Percentiles rank a stretch among this genome's conserved stretches.
Evolutionary conservation across 2,113 vertebrate genomes (phyloP).

Genomic region (Callopanchax toddi): DNA sequence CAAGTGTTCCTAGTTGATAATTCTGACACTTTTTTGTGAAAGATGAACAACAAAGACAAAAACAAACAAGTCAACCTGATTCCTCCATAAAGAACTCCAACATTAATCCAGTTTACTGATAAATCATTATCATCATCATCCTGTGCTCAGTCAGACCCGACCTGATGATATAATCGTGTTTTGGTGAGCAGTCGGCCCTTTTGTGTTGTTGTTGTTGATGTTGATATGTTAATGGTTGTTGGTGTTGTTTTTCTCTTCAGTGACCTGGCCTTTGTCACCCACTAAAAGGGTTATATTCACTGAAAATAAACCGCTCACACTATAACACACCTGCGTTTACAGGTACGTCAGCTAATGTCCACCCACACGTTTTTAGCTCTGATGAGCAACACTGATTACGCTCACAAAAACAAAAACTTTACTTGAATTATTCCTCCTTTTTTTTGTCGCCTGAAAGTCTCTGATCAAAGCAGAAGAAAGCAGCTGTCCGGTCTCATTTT

Average conservation of each 20-base stretch:
- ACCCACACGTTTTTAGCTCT: constrained; percentile 24
- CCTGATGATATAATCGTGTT: background rate
- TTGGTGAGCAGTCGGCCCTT: background rate
- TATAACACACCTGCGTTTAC: constrained; percentile 12
- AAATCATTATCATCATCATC: no score
- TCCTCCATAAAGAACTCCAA: no score
- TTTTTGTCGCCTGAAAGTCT: no score
- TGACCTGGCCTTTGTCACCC: background rate
- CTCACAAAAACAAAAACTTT: constrained; percentile 5
- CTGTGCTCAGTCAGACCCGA: no score
- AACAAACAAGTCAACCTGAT: no score
- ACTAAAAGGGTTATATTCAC: constrained; percentile 25
- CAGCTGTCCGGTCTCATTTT: constrained; percentile 8
- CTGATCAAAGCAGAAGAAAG: no score
- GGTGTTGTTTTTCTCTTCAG: background rate
- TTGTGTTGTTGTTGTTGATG: background rate
- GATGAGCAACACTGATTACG: constrained; percentile 8
- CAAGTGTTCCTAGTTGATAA: no score
- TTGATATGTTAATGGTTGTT: background rate
- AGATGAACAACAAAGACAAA: no score
- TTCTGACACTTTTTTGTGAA: no score
- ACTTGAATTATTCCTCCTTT: no score
- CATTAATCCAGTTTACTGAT: no score
- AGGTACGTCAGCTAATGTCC: constrained; percentile 6
- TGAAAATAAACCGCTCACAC: background rate